Base-by-base conservation (phyloP, 2,797 vertebrate genomes). In the Pangasius larnaudii region DNA sequence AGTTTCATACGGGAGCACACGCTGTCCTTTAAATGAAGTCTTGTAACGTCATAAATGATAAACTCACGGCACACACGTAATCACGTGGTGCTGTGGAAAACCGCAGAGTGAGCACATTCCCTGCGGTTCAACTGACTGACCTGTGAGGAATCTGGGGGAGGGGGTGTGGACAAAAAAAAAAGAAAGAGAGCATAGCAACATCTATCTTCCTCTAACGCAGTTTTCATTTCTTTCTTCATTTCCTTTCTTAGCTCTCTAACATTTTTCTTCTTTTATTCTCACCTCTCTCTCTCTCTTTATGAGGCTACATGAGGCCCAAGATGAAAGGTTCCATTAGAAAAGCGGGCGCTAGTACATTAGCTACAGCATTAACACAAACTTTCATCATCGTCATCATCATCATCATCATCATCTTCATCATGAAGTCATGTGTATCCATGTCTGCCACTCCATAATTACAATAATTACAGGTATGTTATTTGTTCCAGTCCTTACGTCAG, bases 21-120 rank as follows among this genome's bases (percentile, higher is more conserved):
- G 0, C 46, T 16, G n/a, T 9, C 46, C 33, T 18, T 83, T 39
- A 46, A 11, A 59, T 16, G 18, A 30, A 22, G 42, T 84, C 81
- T 65, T 39, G 51, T 65, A 58, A 78, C 42, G 53, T 49, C 24
- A 39, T 78, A 33, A 78, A 82, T 69, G 58, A 79, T 84, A 39
- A 86, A 61, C 24, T 59, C 14, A 53, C 2, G 2, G 22, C 51
- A 33, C 49, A 36, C n/a, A 30, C 10, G 2, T 36, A 22, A 22
- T 46, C 36, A 63, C 9, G 36, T 42, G 78, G 56, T 27, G 53
- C 22, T 8, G 22, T 13, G 58, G 42, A 0, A 61, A 81, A 61
- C 2, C 0, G 39, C 80, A 1, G 59, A 46, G 24, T 46, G 58
- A 65, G 58, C 80, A 36, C 22, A 16, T 61, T 78, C 39, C 1